phyloP scores from a whole-genome alignment of 1,140 invertebrate genomes.

The Subanguina moxae region DNA sequence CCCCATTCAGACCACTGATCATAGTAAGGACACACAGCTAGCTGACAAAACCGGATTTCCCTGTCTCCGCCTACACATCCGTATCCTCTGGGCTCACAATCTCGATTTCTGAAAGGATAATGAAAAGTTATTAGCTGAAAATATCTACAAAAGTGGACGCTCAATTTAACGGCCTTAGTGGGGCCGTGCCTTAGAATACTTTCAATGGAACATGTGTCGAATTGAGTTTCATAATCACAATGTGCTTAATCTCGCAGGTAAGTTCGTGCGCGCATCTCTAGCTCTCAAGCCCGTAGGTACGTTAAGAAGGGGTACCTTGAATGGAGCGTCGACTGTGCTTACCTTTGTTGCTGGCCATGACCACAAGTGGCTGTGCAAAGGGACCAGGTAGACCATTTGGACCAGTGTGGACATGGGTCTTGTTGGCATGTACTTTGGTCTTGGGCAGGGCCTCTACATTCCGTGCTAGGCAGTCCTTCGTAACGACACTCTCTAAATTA shows the following conservation, averaged over 20 bases:
- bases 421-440: conserved; percentile 36
- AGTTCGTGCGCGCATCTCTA: too few species aligned
- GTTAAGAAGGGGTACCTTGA: neutral
- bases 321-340: neutral
- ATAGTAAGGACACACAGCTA: conserved; percentile 39
- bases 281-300: neutral
- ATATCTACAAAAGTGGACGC: neutral
- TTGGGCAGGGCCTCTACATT: conserved; percentile 32
- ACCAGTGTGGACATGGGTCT: conserved; percentile 37
- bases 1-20: conserved; percentile 37
- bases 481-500: conserved; percentile 30
- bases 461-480: conserved; percentile 26
- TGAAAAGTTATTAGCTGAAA: conserved; percentile 14
- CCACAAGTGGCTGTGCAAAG: conserved; percentile 42
- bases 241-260: too few species aligned
- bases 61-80: conserved; percentile 32
- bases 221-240: too few species aligned
- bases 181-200: too few species aligned
- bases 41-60: conserved; percentile 37
- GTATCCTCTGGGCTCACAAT: conserved; percentile 28
- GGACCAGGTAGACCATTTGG: conserved; percentile 29
- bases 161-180: too few species aligned
- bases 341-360: conserved; percentile 40
- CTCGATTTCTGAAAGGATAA: conserved; percentile 28
- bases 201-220: neutral